Evolutionary conservation across 2,113 vertebrate genomes (phyloP).

Genomic region (Hiodon alosoides): DNA sequence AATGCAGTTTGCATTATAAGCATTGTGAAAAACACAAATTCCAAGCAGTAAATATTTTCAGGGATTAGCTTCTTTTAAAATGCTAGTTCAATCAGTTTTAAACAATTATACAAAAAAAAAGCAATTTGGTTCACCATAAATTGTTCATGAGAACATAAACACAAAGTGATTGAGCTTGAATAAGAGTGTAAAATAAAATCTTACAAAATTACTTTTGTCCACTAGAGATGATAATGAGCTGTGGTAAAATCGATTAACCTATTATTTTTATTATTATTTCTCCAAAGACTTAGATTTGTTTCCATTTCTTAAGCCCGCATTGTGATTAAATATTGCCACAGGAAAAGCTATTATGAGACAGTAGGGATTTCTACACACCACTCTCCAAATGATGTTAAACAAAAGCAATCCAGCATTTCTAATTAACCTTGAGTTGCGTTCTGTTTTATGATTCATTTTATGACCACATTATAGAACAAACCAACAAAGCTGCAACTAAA

Average conservation of each 20-base stretch:
- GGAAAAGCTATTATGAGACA: not conserved
- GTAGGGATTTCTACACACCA: slow-evolving; percentile 3
- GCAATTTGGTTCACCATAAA: not conserved
- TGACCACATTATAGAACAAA: slow-evolving; percentile 18
- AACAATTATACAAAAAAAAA: too few relatives aligned
- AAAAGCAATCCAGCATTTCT: slow-evolving; percentile 15
- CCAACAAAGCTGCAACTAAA: slow-evolving; percentile 16
- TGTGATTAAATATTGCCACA: not conserved
- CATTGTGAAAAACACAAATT: too few relatives aligned
- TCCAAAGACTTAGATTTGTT: not conserved
- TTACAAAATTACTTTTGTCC: not conserved
- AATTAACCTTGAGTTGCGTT: slow-evolving; percentile 26
- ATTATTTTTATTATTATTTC: not conserved
- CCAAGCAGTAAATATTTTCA: too few relatives aligned
- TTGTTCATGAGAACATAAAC: not conserved
- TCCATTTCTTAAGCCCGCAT: not conserved
- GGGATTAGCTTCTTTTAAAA: too few relatives aligned
- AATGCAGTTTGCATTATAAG: too few relatives aligned
- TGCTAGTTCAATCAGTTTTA: too few relatives aligned
- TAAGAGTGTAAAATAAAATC: not conserved
- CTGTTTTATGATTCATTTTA: slow-evolving; percentile 24
- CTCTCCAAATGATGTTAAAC: slow-evolving; percentile 8
- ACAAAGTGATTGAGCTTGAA: not conserved
- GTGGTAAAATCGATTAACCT: not conserved
- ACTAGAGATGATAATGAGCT: not conserved